Evolutionary conservation across 2,888 invertebrate species (phyloP), one percentile per base, ranked within the genome.

Genomic region (Cenopis cana): DNA sequence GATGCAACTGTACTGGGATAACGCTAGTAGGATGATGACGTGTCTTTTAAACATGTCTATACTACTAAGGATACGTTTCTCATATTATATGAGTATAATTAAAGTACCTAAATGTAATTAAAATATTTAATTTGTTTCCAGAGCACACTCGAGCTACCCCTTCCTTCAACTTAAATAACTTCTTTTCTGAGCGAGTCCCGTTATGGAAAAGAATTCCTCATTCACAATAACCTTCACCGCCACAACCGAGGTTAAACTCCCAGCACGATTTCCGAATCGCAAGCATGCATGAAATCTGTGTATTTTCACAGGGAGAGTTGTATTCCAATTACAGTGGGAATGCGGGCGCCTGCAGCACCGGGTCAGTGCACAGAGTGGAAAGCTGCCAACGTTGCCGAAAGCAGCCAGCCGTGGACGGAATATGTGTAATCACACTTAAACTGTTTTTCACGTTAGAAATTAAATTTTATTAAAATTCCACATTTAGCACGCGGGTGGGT

Each of bases 311-410:
- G 50, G 41, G 29, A 69, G 56, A 46, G 36, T 24, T 65, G 57
- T 69, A 69, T 69, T 57, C 64, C 64, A 70, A 52, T 65, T 65
- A 70, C 65, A 59, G 57, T 20, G 57, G 33, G 65, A 70, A 65
- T 70, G 59, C 69, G 64, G 59, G 33, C 49, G 66, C 59, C 62
- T 57, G 29, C 50, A n/a, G 62, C 33, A 46, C 10, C 65, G 59
- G 65, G 69, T 57, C 69, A 54, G 65, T 54, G 61, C 67, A 57
- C 61, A 70, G 69, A 57, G 68, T 68, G 68, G 69, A 70, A 70
- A 65, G 52, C 65, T 65, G 69, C 69, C 69, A 69, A 68, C 56
- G 62, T 50, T 57, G 49, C 55, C 56, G 50, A 59, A 50, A 50
- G 52, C 29, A 20, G 29, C 64, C 62, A 36, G 18, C 57, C 41